Base-by-base conservation (phyloP, 2,888 invertebrate genomes). In the Pimpla rufipes region DNA sequence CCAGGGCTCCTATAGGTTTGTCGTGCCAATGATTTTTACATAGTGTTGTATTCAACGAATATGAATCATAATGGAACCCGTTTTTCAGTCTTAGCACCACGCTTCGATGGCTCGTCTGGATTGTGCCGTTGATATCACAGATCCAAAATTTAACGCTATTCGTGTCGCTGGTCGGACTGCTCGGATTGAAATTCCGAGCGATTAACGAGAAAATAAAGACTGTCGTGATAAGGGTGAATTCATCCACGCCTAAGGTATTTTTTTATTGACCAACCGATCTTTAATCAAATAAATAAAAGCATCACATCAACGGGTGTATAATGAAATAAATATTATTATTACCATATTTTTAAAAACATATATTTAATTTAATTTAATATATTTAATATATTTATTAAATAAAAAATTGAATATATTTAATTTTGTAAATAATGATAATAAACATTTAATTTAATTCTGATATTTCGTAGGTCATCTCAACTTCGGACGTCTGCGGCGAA, bases 161-260 rank as follows among this genome's bases (percentile, higher is more conserved):
- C 8, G 74, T 70, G 6, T 67, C 76, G 10, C 10, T 85, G 13
- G 59, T 80, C 6, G 77, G 79, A 2, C 35, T 79, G 47, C 47
- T 84, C 1, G 84, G 81, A 18, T 40, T 66, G n/a, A 59, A 71
- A 13, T 82, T 85, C 21, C 79, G 57, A 16, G 66, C 67, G 2
- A 8, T 85, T 0, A 85, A 85, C n/a, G 45, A 77, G 5, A 81
- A 84, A 75, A 57, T 85, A 45, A 55, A 55, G 37, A 52, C n/a
- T 16, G 77, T 85, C 18, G 67, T 77, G 21, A 55, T 35, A 8
- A 77, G 79, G n/a, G 71, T 62, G 5, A 83, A 85, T 52, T 70
- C 85, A 23, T 73, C 81, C 5, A 50, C 81, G 8, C 76, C 81
- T 0, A 68, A 52, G 68, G 68, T 68, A 40, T 52, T 52, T 52